Conservation (phyloP, 2,113 vertebrate genomes). For the Cinclus cinclus region DNA sequence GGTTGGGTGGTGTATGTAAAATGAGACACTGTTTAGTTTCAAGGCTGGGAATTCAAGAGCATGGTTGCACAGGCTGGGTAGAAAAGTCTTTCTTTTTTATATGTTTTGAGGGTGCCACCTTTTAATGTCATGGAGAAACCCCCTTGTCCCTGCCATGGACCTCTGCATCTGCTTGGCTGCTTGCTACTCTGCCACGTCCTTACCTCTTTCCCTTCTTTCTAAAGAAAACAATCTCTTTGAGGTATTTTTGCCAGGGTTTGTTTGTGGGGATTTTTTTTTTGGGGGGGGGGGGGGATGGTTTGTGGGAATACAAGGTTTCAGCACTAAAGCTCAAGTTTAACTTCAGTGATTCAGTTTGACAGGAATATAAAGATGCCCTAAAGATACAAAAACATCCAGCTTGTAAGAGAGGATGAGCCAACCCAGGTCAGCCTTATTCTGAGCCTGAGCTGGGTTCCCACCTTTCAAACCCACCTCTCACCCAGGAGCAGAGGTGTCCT, state of each 20-base stretch:
- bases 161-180: not conserved
- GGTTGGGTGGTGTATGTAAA: conserved; percentile 42
- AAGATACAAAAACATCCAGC: not conserved
- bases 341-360: not conserved
- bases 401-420: not conserved
- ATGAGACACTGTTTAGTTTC: conserved; percentile 24
- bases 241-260: not conserved
- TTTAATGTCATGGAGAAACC: not conserved
- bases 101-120: not conserved
- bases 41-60: not conserved
- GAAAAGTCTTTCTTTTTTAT: not conserved
- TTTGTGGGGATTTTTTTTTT: not conserved
- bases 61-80: not conserved
- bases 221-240: not conserved
- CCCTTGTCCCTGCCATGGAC: not conserved
- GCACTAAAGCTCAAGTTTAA: not conserved
- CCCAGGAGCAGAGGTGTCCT: not conserved
- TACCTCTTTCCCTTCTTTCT: not conserved
- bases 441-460: not conserved
- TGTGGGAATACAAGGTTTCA: not conserved
- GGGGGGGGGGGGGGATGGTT: rapidly evolving
- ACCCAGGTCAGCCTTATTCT: not conserved
- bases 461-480: rapidly evolving
- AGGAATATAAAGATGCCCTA: not conserved
- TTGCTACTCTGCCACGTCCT: not conserved